A percentile compares a stretch with the other conserved stretches of the same genome.
phyloP scores from a whole-genome alignment of 2,113 vertebrate species.

The Nestor notabilis region DNA sequence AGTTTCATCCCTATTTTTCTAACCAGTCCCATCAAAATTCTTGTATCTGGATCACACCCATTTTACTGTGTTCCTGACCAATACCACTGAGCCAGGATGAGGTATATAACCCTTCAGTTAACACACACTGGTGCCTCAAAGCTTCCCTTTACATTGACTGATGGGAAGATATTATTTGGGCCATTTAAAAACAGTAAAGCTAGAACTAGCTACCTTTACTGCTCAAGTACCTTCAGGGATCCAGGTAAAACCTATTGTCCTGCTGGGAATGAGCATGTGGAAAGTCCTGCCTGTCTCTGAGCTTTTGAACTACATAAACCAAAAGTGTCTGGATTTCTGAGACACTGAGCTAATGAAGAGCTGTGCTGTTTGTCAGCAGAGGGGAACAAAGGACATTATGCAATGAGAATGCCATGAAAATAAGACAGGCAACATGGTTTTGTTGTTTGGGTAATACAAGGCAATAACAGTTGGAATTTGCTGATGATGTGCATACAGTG shows the following conservation, averaged over 20 bases:
- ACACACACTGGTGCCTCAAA: neutral
- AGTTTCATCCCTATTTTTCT: neutral
- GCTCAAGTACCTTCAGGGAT: neutral
- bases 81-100: neutral
- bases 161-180: neutral
- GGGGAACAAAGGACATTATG: neutral
- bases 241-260: neutral
- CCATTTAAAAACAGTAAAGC: neutral
- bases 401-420: neutral
- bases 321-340: neutral
- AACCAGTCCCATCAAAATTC: neutral
- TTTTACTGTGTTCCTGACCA: neutral
- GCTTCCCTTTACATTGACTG: neutral
- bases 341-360: neutral
- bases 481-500: neutral
- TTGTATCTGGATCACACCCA: neutral
- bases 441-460: neutral
- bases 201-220: neutral
- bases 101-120: neutral
- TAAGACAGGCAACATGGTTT: neutral
- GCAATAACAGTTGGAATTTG: neutral
- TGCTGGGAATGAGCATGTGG: neutral
- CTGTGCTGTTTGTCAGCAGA: neutral
- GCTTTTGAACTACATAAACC: neutral
- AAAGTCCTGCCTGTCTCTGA: neutral